Percentiles rank a stretch among this genome's conserved stretches.
Evolutionary conservation across 2,113 vertebrate species (phyloP).

Genomic region (Leptodactylus fuscus): DNA sequence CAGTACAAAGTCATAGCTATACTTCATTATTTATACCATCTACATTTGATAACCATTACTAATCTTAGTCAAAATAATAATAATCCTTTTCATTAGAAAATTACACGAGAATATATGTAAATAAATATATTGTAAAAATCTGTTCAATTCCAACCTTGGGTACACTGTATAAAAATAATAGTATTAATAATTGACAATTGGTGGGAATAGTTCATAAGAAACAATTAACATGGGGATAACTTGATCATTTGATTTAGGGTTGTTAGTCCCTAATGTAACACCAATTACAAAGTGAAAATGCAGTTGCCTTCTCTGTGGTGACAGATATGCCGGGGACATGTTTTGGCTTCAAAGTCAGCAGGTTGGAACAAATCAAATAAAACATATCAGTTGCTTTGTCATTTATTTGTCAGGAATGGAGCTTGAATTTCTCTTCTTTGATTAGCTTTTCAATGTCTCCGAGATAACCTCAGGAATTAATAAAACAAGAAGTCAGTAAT

Average conservation of each 20-base stretch:
- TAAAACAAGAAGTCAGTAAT: conserved; percentile 42
- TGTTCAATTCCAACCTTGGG: neutral
- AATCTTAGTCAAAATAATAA: no score
- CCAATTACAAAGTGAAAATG: conserved; percentile 42
- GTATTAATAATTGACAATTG: neutral
- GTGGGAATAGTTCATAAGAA: neutral
- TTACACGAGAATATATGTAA: neutral
- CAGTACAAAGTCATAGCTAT: no score
- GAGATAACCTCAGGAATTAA: conserved; percentile 56
- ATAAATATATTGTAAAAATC: neutral
- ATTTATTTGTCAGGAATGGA: conserved; percentile 58
- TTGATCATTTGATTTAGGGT: conserved; percentile 22
- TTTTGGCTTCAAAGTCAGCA: neutral
- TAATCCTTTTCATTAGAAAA: neutral
- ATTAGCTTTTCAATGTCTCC: conserved; percentile 55
- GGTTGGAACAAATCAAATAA: conserved; percentile 26
- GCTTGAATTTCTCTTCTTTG: conserved; percentile 57
- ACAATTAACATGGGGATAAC: conserved; percentile 14
- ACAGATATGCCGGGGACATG: neutral
- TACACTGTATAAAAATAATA: neutral
- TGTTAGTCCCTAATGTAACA: conserved; percentile 49
- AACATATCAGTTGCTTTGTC: conserved; percentile 41
- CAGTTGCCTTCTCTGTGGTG: neutral
- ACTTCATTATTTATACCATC: no score
- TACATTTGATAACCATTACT: no score